Evolutionary conservation across 2,888 invertebrate species (phyloP).

Genomic region (Tiliacea citrago): DNA sequence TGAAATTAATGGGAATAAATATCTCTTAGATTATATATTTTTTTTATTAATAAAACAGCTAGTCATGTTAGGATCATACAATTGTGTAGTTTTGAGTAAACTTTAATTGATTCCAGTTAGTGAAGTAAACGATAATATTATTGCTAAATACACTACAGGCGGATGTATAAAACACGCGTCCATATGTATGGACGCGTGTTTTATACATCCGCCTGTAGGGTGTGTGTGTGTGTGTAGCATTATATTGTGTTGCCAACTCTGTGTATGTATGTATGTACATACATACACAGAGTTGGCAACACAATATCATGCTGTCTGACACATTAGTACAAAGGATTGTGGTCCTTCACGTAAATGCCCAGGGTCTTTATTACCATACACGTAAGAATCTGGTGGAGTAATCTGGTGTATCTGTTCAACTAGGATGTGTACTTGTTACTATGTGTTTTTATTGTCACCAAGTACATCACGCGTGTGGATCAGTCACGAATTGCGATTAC

Average conservation of each 20-base stretch:
- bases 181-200: no score
- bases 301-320: slow-evolving; percentile 38
- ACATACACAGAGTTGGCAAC: slow-evolving; percentile 51
- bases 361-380: slow-evolving; percentile 50
- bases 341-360: slow-evolving; percentile 30
- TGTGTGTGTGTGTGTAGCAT: no score
- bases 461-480: slow-evolving; percentile 72
- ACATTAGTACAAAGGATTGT: slow-evolving; percentile 49
- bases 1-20: slow-evolving; percentile 12
- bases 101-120: slow-evolving; percentile 28
- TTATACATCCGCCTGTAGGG: no score
- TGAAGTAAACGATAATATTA: slow-evolving; percentile 61
- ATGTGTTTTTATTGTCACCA: slow-evolving; percentile 74
- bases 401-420: slow-evolving; percentile 67
- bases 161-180: slow-evolving; percentile 68
- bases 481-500: slow-evolving; percentile 76
- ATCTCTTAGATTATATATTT: background rate
- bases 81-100: slow-evolving; percentile 24
- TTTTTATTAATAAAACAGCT: background rate
- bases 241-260: no score
- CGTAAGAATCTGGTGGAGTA: slow-evolving; percentile 34
- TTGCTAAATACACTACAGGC: slow-evolving; percentile 64
- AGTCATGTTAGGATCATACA: background rate
- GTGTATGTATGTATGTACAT: no score
- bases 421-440: slow-evolving; percentile 78